Evolutionary conservation across 2,888 invertebrate species (phyloP).

Genomic region (Pogonocherus hispidulus): DNA sequence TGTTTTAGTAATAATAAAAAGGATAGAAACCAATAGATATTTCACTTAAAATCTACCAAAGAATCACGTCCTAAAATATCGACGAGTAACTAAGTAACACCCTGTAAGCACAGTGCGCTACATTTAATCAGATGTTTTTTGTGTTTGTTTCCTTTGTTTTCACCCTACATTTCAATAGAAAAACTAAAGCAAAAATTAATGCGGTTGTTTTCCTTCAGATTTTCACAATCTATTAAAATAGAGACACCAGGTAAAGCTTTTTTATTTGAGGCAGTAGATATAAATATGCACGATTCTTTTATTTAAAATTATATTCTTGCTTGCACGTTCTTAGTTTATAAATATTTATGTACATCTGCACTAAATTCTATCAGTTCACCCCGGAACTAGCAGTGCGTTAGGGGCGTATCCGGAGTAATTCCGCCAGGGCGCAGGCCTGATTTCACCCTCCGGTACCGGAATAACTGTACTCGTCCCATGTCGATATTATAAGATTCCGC

Average conservation of each 20-base stretch:
- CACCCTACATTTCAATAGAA: too few species aligned
- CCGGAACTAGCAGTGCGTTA: slow-evolving; percentile 28
- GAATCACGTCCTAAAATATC: too few species aligned
- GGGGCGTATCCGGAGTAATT: slow-evolving; percentile 49
- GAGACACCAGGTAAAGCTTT: slow-evolving; percentile 2
- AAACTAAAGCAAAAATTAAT: too few species aligned
- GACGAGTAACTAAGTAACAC: too few species aligned
- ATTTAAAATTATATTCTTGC: slow-evolving; percentile 7
- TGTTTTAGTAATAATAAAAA: too few species aligned
- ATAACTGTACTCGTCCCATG: slow-evolving; percentile 51
- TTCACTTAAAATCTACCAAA: too few species aligned
- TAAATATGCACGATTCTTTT: slow-evolving; percentile 15
- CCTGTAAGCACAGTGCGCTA: too few species aligned
- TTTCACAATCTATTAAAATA: slow-evolving; percentile 8
- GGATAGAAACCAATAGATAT: too few species aligned
- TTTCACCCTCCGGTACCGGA: slow-evolving; percentile 49
- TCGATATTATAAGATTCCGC: slow-evolving; percentile 46
- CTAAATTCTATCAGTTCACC: slow-evolving; percentile 29
- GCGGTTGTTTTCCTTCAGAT: background rate
- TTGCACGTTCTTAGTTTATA: slow-evolving; percentile 18
- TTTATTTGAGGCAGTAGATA: slow-evolving; percentile 9
- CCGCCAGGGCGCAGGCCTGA: slow-evolving; percentile 51
- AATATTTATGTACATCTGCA: slow-evolving; percentile 24
- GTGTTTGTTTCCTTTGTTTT: too few species aligned
- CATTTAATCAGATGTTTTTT: too few species aligned